Evolutionary conservation across 2,113 vertebrate genomes (phyloP).

Genomic region (human): DNA sequence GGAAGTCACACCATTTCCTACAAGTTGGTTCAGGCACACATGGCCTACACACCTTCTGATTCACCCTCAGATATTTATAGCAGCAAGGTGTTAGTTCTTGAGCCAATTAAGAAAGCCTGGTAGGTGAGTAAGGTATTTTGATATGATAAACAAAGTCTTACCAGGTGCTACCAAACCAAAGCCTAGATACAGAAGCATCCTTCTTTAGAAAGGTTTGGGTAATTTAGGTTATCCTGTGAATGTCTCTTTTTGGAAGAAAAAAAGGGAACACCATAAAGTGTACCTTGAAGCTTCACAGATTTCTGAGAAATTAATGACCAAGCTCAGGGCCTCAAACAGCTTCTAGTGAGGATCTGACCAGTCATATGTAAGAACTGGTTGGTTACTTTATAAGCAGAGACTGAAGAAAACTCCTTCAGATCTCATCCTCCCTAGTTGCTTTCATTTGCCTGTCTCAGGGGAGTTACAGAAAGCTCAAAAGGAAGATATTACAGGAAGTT

Average conservation of each 20-base stretch:
- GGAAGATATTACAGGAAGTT: slow-evolving; percentile 32
- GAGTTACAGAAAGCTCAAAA: background rate
- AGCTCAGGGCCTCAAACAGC: background rate
- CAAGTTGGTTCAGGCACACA: background rate
- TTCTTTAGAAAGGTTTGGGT: background rate
- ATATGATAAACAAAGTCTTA: background rate
- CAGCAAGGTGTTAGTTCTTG: background rate
- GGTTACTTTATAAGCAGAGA: background rate
- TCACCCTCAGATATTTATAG: background rate
- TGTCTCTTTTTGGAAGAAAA: background rate
- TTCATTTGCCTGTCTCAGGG: background rate
- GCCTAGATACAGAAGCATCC: background rate
- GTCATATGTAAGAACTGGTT: background rate
- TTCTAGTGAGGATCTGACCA: background rate
- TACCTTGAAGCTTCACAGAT: background rate
- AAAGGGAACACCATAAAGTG: background rate
- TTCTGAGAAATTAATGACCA: background rate
- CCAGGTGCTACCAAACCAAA: background rate
- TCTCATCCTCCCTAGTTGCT: background rate
- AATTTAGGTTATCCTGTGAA: background rate
- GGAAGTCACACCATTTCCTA: background rate
- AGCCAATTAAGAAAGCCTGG: background rate
- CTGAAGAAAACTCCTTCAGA: background rate
- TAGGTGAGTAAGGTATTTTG: background rate
- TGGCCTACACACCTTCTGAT: background rate